Conservation (phyloP, 2,888 invertebrate genomes). For the Leptothorax acervorum region DNA sequence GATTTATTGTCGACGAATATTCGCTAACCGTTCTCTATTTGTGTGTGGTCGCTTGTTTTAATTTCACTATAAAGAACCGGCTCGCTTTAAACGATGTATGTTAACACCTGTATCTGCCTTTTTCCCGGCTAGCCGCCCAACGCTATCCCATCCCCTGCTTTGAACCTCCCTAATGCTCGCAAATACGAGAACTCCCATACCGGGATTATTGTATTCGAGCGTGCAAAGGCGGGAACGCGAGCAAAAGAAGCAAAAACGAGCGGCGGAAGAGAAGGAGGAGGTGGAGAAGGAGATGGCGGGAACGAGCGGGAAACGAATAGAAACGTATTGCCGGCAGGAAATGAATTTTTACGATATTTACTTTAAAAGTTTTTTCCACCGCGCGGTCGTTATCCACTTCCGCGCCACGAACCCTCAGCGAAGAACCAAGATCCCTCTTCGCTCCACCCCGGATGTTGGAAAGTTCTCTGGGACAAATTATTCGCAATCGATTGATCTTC, state of each 20-base stretch:
- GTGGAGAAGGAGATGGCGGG: constrained; percentile 3
- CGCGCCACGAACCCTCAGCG: constrained; percentile 66
- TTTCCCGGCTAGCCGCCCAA: constrained; percentile 27
- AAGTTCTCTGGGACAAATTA: constrained; percentile 68
- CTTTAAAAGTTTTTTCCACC: constrained; percentile 75
- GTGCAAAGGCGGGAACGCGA: constrained; percentile 28
- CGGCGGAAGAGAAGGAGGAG: constrained; percentile 4
- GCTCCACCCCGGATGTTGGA: constrained; percentile 54
- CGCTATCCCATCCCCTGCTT: constrained; percentile 28
- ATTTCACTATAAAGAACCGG: constrained; percentile 77
- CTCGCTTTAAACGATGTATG: constrained; percentile 78
- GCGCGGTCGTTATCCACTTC: constrained; percentile 74
- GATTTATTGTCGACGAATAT: constrained; percentile 64
- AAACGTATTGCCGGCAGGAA: constrained; percentile 76
- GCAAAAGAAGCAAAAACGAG: constrained; percentile 20
- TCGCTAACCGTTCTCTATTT: constrained; percentile 64
- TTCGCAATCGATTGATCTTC: constrained; percentile 68
- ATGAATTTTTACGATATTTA: constrained; percentile 80
- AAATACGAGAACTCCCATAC: constrained; percentile 64
- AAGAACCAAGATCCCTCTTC: constrained; percentile 62
- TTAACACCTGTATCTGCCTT: constrained; percentile 71
- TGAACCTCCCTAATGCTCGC: constrained; percentile 66
- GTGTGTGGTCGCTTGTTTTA: constrained; percentile 75
- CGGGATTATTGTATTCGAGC: constrained; percentile 75
- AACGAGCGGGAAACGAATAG: constrained; percentile 65